Conservation (phyloP, 2,797 vertebrate genomes). For the Allobates femoralis region DNA sequence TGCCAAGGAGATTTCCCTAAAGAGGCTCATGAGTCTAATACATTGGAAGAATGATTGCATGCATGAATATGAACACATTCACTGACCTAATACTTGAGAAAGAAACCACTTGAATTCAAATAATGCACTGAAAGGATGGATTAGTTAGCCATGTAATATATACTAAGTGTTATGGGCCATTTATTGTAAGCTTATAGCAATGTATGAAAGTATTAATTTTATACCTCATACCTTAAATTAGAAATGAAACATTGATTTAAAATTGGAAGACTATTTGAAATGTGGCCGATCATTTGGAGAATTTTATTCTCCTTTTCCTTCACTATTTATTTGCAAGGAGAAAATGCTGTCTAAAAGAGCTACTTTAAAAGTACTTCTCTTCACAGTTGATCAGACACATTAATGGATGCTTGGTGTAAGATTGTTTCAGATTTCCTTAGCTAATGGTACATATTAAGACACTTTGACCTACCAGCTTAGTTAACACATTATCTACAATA, state of each 20-base stretch:
- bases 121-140: slow-evolving; percentile 36
- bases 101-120: slow-evolving; percentile 48
- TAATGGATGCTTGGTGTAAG: slow-evolving; percentile 31
- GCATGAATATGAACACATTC: slow-evolving; percentile 63
- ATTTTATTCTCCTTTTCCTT: slow-evolving; percentile 14
- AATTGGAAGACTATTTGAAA: slow-evolving; percentile 4
- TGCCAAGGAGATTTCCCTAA: slow-evolving; percentile 73
- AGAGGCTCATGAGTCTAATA: slow-evolving; percentile 67
- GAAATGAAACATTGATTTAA: slow-evolving; percentile 1
- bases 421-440: slow-evolving; percentile 48
- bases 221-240: slow-evolving; percentile 9
- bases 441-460: slow-evolving; percentile 31
- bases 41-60: slow-evolving; percentile 68
- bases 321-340: slow-evolving; percentile 24
- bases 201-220: not conserved
- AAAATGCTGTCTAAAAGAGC: not conserved
- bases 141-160: slow-evolving; percentile 37
- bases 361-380: slow-evolving; percentile 14
- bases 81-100: slow-evolving; percentile 45
- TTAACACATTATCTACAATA: slow-evolving; percentile 30
- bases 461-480: slow-evolving; percentile 40
- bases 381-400: slow-evolving; percentile 51
- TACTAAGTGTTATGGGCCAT: slow-evolving; percentile 32
- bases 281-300: not conserved
- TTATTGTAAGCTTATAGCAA: slow-evolving; percentile 5